These are phyloP conservation scores for Clusia tigrina DNA, from an alignment of 2,888 invertebrate genomes.

Conservation along the genomic window DNA sequence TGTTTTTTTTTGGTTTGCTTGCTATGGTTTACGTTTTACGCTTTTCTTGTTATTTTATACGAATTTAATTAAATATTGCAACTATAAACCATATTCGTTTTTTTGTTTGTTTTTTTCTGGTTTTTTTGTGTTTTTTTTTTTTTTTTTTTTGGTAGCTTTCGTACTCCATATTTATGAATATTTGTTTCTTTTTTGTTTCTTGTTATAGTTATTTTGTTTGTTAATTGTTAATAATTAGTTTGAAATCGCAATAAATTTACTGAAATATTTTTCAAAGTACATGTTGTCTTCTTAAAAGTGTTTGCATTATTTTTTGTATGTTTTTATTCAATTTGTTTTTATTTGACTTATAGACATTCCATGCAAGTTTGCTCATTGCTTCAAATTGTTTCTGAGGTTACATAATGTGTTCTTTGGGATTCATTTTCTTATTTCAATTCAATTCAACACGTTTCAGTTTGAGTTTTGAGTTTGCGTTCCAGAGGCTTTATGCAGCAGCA, in stretches of 20 bases:
- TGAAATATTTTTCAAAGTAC: slow-evolving; percentile 15
- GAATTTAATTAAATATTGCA: slow-evolving; percentile 53
- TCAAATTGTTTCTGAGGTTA: slow-evolving; percentile 16
- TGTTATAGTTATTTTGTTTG: slow-evolving; percentile 16
- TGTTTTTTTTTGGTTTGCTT: slow-evolving; percentile 9
- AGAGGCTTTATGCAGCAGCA: slow-evolving; percentile 44
- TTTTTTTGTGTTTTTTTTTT: slow-evolving; percentile 39
- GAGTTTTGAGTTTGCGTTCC: no score
- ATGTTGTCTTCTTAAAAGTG: slow-evolving; percentile 32
- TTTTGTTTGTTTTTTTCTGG: no score
- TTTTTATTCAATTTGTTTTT: not conserved
- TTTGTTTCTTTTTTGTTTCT: slow-evolving; percentile 34
- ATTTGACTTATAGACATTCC: slow-evolving; percentile 15
- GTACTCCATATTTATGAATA: slow-evolving; percentile 40
- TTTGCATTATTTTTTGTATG: slow-evolving; percentile 8
- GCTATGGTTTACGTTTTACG: slow-evolving; percentile 35
- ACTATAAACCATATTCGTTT: slow-evolving; percentile 59
- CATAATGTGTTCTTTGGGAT: slow-evolving; percentile 24
- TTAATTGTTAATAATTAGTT: slow-evolving; percentile 19
- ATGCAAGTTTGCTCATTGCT: slow-evolving; percentile 16
- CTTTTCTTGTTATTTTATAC: slow-evolving; percentile 39
- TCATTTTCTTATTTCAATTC: slow-evolving; percentile 34
- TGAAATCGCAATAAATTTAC: slow-evolving; percentile 11
- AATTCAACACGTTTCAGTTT: slow-evolving; percentile 40
- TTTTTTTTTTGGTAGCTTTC: slow-evolving; percentile 35